Evolutionary conservation across 2,113 vertebrate genomes (phyloP).

Genomic region (Brachionichthys hirsutus): DNA sequence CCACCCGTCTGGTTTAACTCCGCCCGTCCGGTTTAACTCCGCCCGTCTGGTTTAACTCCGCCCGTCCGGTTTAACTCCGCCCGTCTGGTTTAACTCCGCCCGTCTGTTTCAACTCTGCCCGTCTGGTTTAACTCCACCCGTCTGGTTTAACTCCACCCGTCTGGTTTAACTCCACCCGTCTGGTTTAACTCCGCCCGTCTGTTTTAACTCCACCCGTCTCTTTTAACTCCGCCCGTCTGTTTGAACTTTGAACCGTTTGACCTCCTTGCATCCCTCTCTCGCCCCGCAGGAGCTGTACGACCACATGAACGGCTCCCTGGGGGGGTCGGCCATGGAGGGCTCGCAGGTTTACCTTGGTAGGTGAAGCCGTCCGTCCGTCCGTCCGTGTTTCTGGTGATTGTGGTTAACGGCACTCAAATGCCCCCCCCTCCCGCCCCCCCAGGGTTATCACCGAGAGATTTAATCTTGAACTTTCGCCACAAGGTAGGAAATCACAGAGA

Average conservation of each 20-base stretch:
- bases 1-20: neutral
- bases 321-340: constrained; percentile 84
- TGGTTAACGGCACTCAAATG: neutral
- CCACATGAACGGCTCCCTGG: constrained; percentile 94
- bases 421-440: constrained; percentile 27
- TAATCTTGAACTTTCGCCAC: constrained; percentile 95
- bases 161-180: too few species aligned
- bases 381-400: neutral
- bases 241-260: too few species aligned
- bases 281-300: constrained; percentile 90
- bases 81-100: too few species aligned
- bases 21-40: too few species aligned
- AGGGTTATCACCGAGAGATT: constrained; percentile 95
- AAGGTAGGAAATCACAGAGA: constrained; percentile 79
- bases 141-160: too few species aligned
- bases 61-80: too few species aligned
- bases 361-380: constrained; percentile 29
- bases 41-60: too few species aligned
- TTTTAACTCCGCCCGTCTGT: neutral
- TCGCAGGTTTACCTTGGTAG: constrained; percentile 94
- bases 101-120: too few species aligned
- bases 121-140: too few species aligned
- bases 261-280: neutral
- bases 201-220: too few species aligned
- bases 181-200: neutral